Conservation (phyloP, 2,113 vertebrate genomes). For the Okapia johnstoni region DNA sequence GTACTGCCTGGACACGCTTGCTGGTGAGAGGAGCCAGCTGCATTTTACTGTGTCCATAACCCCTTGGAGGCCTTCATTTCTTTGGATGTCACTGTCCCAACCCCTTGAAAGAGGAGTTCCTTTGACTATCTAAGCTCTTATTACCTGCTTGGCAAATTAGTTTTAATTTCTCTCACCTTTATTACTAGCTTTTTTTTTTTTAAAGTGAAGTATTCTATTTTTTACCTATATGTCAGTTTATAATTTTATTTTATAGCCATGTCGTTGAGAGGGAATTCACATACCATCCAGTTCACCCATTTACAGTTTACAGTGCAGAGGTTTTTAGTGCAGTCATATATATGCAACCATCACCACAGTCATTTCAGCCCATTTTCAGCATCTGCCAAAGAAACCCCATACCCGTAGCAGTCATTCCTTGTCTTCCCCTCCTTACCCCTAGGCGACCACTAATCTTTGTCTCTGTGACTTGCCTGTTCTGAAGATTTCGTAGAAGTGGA, state of each 20-base stretch:
- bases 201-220: background rate
- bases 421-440: background rate
- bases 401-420: background rate
- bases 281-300: background rate
- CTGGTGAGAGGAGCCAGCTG: background rate
- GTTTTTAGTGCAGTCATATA: background rate
- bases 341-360: background rate
- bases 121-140: background rate
- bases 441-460: background rate
- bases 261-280: background rate
- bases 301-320: background rate
- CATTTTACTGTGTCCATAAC: background rate
- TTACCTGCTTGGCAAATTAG: background rate
- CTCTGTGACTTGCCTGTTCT: background rate
- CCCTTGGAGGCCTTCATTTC: background rate
- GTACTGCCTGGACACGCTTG: background rate
- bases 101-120: background rate
- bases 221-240: background rate
- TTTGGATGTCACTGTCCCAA: background rate
- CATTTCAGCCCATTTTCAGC: background rate
- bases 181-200: background rate
- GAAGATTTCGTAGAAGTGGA: background rate
- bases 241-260: background rate
- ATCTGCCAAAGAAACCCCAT: background rate
- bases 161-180: background rate